Evolutionary conservation across 2,888 invertebrate species (phyloP), one percentile per base, ranked within the genome.

Genomic region (Meteorus colon): DNA sequence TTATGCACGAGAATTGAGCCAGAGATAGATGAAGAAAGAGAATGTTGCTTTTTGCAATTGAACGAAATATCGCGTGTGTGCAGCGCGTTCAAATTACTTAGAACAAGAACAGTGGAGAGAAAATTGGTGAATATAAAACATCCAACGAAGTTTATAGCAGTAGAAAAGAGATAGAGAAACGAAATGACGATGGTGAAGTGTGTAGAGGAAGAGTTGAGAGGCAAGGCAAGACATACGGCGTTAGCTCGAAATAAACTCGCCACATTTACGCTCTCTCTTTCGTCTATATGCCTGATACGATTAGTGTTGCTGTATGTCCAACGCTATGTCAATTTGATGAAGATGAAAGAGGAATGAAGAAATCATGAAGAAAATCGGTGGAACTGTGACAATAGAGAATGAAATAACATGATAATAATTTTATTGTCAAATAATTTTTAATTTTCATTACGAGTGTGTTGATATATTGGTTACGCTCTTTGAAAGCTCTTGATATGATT

Each of bases 221-320:
- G 81, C 83, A 79, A 80, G 79, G 82, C 84, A 79, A 82, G 82
- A 81, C 81, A 79, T 83, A 84, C 81, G 81, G 82, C 84, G 81
- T 79, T 63, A 82, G 85, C 85, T 82, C 83, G 87, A 81, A 88
- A 88, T 88, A 88, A 88, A 87, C 87, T 78, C 83, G 81, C 77
- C 74, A 74, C 79, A 77, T 78, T 79, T 78, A 73, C 84, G 77
- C 81, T 81, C 82, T 82, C 81, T 71, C 77, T 82, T 24, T 81
- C 76, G 66, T 79, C 76, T 79, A 74, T 76, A 75, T 73, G 77
- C 78, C 77, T 75, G 78, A 80, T 78, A 73, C 76, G 76, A 81
- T 81, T 78, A 75, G 74, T 69, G 75, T 72, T 74, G 68, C 78
- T 71, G 27, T 45, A 19, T 51, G n/a, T 34, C 12, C 51, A 29